These are phyloP conservation scores for Allacma fusca DNA, from an alignment of 2,888 invertebrate genomes.

Conservation along the genomic window DNA sequence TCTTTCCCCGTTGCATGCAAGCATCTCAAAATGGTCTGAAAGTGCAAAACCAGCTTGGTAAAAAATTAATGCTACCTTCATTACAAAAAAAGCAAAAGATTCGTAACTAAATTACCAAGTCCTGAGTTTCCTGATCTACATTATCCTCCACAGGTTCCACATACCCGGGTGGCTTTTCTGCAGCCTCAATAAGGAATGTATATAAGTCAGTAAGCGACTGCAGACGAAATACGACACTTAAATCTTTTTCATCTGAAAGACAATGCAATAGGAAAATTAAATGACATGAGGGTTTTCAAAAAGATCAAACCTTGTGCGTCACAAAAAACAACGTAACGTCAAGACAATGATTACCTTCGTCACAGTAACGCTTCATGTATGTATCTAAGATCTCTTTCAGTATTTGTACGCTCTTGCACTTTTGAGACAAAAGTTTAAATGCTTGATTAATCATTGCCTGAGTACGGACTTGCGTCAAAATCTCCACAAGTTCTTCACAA, in stretches of 20 bases:
- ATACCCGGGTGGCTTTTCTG: slow-evolving; percentile 54
- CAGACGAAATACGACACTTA: slow-evolving; percentile 51
- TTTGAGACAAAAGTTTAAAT: slow-evolving; percentile 56
- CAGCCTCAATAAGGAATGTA: slow-evolving; percentile 43
- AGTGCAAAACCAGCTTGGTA: background rate
- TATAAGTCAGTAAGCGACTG: slow-evolving; percentile 56
- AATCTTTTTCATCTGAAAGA: slow-evolving; percentile 52
- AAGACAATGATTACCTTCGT: slow-evolving; percentile 53
- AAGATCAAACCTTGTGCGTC: too few species aligned
- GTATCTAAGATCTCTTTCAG: slow-evolving; percentile 46
- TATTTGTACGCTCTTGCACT: slow-evolving; percentile 50
- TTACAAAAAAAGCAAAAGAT: too few species aligned
- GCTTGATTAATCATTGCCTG: slow-evolving; percentile 62
- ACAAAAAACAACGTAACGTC: too few species aligned
- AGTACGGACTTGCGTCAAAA: slow-evolving; percentile 62
- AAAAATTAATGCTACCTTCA: too few species aligned
- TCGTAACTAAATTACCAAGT: too few species aligned
- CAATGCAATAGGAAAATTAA: too few species aligned
- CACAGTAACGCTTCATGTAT: slow-evolving; percentile 54
- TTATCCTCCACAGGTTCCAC: slow-evolving; percentile 18
- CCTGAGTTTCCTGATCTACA: slow-evolving; percentile 18
- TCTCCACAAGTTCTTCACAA: slow-evolving; percentile 49
- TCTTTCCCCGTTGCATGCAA: slow-evolving; percentile 64
- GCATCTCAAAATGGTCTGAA: slow-evolving; percentile 61
- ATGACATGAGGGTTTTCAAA: too few species aligned